Base-by-base conservation (phyloP, 2,113 vertebrate genomes). In the Dipodomys ordii region DNA sequence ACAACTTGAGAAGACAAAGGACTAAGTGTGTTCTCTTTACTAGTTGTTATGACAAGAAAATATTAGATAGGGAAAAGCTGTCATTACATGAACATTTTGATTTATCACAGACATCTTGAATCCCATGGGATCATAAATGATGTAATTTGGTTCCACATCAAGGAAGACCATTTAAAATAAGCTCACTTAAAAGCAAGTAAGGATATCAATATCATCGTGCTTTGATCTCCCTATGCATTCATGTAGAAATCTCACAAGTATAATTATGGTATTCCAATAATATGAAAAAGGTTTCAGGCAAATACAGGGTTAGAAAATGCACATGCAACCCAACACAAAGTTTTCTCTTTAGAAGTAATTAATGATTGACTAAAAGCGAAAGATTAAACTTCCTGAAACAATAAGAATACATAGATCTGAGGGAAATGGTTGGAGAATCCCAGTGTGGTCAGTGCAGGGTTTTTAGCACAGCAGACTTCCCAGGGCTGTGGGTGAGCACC, bases 1-100 rank as follows among this genome's bases (percentile, higher is more conserved):
- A 95, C 53, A 81, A 28, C 57, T 90, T 74, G 82, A 87, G 77
- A 94, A 94, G 19, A 32, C n/a, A 73, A 90, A 64, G 28, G 6
- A 78, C 46, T 25, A 71, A 39, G 1, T 80, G 49, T 95, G 18
- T 60, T 84, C 22, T 94, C 39, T 87, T 39, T 39, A 39, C 35
- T 39, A n/a, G 30, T 13, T 85, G 19, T 84, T 77, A 67, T 80
- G 46, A 78, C 30, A 93, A 67, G 22, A 88, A 86, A 92, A 83
- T 16, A 87, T 67, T 71, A 68, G 94, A 96, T 49, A 69, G 44
- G 15, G 32, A 7, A 46, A 93, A 94, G 68, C 2, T 9, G 25
- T 46, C 11, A 72, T 62, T 81, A 91, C 18, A 11, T 72, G 30
- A 44, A 69, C 3, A 7, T 87, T 84, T 91, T 35, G 13, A 28